These are phyloP conservation scores for Ceratothoa steindachneri DNA, from an alignment of 2,888 invertebrate species.

Conservation along the genomic window DNA sequence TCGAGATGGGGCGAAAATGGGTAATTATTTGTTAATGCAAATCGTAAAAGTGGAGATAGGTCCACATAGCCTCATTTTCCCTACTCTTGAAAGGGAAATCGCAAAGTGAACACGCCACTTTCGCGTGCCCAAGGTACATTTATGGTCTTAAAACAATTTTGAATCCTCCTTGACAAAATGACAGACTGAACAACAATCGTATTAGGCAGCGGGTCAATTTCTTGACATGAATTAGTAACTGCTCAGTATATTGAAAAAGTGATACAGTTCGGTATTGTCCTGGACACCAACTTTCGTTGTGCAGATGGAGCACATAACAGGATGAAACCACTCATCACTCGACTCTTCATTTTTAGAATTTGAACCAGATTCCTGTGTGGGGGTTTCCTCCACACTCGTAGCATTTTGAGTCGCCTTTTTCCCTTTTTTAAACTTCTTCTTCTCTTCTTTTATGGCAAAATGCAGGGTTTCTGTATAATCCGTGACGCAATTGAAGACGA, in stretches of 20 bases:
- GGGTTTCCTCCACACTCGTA: background rate
- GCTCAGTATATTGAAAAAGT: constrained; percentile 60
- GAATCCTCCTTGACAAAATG: too few species aligned
- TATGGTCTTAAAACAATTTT: too few species aligned
- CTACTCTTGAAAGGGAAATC: too few species aligned
- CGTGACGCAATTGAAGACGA: constrained; percentile 59
- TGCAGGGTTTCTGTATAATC: constrained; percentile 52
- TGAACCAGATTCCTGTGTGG: background rate
- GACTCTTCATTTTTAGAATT: background rate
- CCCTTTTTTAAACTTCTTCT: constrained; percentile 50
- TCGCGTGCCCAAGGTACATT: too few species aligned
- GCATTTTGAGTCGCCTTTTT: constrained; percentile 30
- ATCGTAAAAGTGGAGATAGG: too few species aligned
- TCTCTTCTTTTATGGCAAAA: constrained; percentile 50
- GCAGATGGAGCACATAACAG: constrained; percentile 58
- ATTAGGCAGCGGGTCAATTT: too few species aligned
- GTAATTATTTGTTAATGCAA: too few species aligned
- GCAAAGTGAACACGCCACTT: too few species aligned
- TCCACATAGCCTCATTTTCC: too few species aligned
- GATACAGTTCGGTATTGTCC: constrained; percentile 60
- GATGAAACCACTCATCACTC: constrained; percentile 55
- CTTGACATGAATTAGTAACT: constrained; percentile 50
- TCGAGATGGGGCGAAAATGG: too few species aligned
- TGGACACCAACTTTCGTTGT: constrained; percentile 59
- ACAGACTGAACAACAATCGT: too few species aligned